Evolutionary conservation across 2,888 invertebrate species (phyloP), one percentile per base, ranked within the genome.

Genomic region (Trissolcus brochymenae): DNA sequence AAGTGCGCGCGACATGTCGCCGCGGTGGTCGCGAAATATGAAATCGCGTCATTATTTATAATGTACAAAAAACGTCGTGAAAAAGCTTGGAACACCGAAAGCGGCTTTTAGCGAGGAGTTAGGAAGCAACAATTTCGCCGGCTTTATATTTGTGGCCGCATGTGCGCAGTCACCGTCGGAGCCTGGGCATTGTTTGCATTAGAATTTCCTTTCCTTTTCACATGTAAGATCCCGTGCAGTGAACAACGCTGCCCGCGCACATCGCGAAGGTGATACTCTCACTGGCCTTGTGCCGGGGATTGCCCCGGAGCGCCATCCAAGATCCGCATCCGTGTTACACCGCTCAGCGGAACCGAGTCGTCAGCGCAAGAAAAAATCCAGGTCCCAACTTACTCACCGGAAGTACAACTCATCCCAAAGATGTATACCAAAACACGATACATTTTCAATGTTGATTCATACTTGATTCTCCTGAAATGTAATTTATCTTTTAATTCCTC

Each of bases 321-420:
- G 68, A 75, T 75, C 75, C 64, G 75, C 75, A 75, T 75, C 68
- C 68, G 68, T 54, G 65, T 75, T 75, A 75, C 75, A 75, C 68
- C 57, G 67, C 46, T 6, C 54, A 75, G 68, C 75, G 75, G 56
- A 75, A 67, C 72, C 73, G 41, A 57, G 50, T 43, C 41, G 50
- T 43, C 41, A 14, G 51, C 50, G 16, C 17, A 50, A 11, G 13
- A 65, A 73, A 74, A 66, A 67, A 61, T 50, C 50, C 11, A 14
- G 13, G 54, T 19, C 55, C 41, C 62, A 43, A 64, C 64, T 72
- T 64, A 72, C 41, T 46, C 51, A 46, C 51, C 72, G 72, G 72
- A 72, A 72, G 54, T 56, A 53, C 59, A 61, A 4, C n/a, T 17
- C 25, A 25, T 25, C 25, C 25, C 25, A 6, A 25, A 4, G n/a